A percentile compares a stretch with the other conserved stretches of the same genome.
phyloP scores from a whole-genome alignment of 2,797 vertebrate genomes.

The Tenualosa thibaudeaui region DNA sequence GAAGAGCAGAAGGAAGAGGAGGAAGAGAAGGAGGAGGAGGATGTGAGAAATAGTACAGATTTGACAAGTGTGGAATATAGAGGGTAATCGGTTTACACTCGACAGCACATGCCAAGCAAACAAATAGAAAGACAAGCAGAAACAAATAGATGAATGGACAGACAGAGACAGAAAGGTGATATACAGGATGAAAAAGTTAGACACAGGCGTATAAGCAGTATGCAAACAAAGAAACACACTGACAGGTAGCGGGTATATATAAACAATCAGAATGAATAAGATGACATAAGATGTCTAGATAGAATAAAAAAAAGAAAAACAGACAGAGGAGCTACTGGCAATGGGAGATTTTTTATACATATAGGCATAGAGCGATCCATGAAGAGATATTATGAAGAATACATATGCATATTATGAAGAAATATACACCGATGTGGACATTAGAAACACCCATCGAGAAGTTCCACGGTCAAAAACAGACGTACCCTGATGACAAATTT shows the following conservation, averaged over 20 bases:
- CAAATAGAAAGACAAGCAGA: not conserved
- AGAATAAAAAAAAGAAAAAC: not conserved
- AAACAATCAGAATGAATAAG: not conserved
- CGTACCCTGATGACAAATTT: not conserved
- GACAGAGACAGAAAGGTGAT: not conserved
- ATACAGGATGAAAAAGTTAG: not conserved
- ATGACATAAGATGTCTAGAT: not conserved
- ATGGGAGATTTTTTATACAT: too few relatives aligned
- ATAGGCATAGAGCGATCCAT: not conserved
- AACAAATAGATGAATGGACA: not conserved
- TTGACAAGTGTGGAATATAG: not conserved
- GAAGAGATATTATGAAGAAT: not conserved
- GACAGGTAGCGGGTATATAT: not conserved
- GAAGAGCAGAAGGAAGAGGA: not conserved
- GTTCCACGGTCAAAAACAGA: not conserved
- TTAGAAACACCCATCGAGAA: not conserved
- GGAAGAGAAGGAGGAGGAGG: not conserved
- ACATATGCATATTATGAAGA: too few relatives aligned
- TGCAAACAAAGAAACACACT: not conserved
- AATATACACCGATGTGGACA: not conserved
- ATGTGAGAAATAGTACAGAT: not conserved
- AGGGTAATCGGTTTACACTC: slow-evolving; percentile 12
- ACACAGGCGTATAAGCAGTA: not conserved
- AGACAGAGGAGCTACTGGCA: too few relatives aligned
- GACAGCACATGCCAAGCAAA: not conserved